Base-by-base conservation (phyloP, 2,888 invertebrate species). In the Trissonchulus latispiculum region DNA sequence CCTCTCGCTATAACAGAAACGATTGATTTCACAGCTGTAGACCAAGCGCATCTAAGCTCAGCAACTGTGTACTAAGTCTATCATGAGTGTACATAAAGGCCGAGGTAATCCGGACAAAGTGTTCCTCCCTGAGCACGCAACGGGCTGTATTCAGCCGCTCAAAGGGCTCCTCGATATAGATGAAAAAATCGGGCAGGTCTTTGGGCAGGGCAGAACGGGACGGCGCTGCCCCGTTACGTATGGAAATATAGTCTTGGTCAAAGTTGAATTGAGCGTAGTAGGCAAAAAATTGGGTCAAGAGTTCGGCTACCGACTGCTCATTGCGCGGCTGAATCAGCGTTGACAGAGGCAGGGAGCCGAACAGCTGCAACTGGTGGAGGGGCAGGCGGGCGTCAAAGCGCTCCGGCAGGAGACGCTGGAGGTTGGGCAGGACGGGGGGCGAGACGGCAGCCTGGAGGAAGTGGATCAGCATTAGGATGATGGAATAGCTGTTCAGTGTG, bases 401-500 rank as follows among this genome's bases (percentile, higher is more conserved):
- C 28, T 59, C 59, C 23, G 59, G 59, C 23, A 23, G 28, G 23
- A 59, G 28, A 28, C 28, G 59, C 59, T 59, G 59, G 23, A 59
- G 28, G 59, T 59, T 59, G 59, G 59, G 23, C 23, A 59, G 59
- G 23, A 59, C 59, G 23, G 59, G 59, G 28, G 59, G 59, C 23
- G 23, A 28, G 28, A 59, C 59, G 28, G 23, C 59, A 28, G 28
- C 59, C 59, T 59, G 59, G 59, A 59, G n/a, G 67, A 75, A 82
- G 69, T 82, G 82, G 1, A 82, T 37, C 1, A 80, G 77, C 66
- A 82, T 77, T 18, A 82, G 75, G 33, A 80, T 79, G 23, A 82
- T 71, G 0, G 80, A 79, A 72, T 82, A 82, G 71, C 80, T 79
- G 74, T 80, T 81, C 36, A 81, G 78, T 2, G 78, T 80, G n/a